phyloP scores from a whole-genome alignment of 2,113 vertebrate genomes.

The Rhynchomys soricoides region DNA sequence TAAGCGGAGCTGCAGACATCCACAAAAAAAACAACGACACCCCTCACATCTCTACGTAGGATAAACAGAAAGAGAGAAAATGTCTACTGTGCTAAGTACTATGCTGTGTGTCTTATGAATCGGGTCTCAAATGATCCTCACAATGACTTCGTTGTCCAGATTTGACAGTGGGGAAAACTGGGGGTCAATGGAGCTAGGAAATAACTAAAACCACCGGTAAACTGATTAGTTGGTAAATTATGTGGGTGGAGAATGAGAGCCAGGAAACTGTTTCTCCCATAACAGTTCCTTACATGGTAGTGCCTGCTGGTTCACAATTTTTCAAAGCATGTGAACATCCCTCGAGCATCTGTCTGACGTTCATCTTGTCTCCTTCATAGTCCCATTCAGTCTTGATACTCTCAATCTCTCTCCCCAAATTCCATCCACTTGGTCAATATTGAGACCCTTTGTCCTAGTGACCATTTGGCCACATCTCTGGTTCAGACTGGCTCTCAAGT shows the following conservation, averaged over 20 bases:
- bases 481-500: not conserved
- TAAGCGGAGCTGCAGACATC: constrained; percentile 19
- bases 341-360: not conserved
- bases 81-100: not conserved
- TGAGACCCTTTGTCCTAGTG: not conserved
- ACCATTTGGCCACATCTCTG: not conserved
- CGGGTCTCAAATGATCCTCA: not conserved
- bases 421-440: not conserved
- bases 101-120: not conserved
- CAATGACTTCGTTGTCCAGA: not conserved
- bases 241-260: not conserved
- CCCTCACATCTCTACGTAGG: not conserved
- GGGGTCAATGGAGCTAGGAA: not conserved
- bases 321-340: not conserved
- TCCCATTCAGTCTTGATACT: too few relatives aligned
- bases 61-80: not conserved
- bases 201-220: not conserved
- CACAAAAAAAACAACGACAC: not conserved
- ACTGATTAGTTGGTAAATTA: not conserved
- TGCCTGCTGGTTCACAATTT: not conserved
- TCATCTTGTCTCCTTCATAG: not conserved
- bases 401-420: not conserved
- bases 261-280: not conserved
- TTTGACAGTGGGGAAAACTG: constrained; percentile 50
- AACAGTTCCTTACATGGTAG: not conserved